Evolutionary conservation across 2,113 vertebrate genomes (phyloP).

Genomic region (Gobio gobio): DNA sequence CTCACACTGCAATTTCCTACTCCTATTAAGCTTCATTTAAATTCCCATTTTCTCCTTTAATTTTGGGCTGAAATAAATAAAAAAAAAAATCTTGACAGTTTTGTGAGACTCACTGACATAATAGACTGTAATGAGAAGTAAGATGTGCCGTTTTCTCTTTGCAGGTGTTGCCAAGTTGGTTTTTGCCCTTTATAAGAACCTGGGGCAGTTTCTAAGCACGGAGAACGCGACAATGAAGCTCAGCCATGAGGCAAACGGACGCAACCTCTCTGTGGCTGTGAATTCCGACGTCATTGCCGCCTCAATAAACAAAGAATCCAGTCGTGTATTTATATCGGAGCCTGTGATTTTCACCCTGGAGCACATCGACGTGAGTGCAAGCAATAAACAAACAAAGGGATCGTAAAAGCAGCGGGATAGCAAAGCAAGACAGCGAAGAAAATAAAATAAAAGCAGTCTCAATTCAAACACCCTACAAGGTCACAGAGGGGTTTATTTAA

Average conservation of each 20-base stretch:
- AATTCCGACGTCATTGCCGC: slow-evolving; percentile 97
- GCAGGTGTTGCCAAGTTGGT: slow-evolving; percentile 95
- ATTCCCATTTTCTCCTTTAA: not conserved
- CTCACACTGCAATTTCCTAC: not conserved
- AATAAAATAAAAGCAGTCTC: slow-evolving; percentile 69
- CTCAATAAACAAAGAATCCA: slow-evolving; percentile 99
- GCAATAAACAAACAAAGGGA: slow-evolving; percentile 60
- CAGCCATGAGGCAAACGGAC: slow-evolving; percentile 82
- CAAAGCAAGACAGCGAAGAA: slow-evolving; percentile 67
- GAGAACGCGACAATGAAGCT: slow-evolving; percentile 96
- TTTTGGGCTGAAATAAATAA: not conserved
- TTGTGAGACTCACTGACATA: not conserved
- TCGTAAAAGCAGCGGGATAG: slow-evolving; percentile 35
- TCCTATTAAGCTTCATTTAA: not conserved
- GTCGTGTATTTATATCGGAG: slow-evolving; percentile 94
- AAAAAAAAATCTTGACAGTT: not conserved
- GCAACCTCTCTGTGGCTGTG: slow-evolving; percentile 90
- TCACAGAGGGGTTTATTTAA: slow-evolving; percentile 91
- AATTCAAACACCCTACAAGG: slow-evolving; percentile 85
- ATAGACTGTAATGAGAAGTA: not conserved
- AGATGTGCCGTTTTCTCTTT: not conserved
- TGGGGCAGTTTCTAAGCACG: slow-evolving; percentile 94
- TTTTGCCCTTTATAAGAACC: slow-evolving; percentile 96
- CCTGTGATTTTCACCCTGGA: slow-evolving; percentile 96
- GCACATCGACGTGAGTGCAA: slow-evolving; percentile 93